Percentiles rank a stretch among this genome's conserved stretches.
These are phyloP conservation scores for Ichneumon xanthorius DNA, from an alignment of 2,888 invertebrate species.

Conservation along the genomic window DNA sequence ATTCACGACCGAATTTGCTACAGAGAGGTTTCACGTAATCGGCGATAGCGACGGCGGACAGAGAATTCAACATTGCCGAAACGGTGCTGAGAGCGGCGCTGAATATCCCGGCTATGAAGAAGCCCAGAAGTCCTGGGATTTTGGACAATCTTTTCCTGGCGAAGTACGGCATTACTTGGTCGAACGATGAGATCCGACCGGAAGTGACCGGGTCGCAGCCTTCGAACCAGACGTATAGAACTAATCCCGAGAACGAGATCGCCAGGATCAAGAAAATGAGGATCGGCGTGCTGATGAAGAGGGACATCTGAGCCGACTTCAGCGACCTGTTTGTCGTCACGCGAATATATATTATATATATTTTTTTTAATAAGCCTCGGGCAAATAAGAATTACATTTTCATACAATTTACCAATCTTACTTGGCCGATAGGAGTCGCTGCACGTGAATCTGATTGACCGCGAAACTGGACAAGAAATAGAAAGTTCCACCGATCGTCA, in stretches of 20 bases:
- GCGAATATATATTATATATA: neutral
- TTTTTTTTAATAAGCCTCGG: too few relatives aligned
- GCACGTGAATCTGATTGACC: slow-evolving; percentile 94
- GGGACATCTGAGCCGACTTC: slow-evolving; percentile 83
- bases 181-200: slow-evolving; percentile 88
- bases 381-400: neutral
- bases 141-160: slow-evolving; percentile 29
- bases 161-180: slow-evolving; percentile 79
- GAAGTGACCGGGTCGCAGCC: slow-evolving; percentile 92
- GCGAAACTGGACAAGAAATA: slow-evolving; percentile 93
- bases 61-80: slow-evolving; percentile 95
- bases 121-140: slow-evolving; percentile 75
- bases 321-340: slow-evolving; percentile 39
- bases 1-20: slow-evolving; percentile 86
- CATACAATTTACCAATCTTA: slow-evolving; percentile 80
- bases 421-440: slow-evolving; percentile 90
- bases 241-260: slow-evolving; percentile 90
- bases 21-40: slow-evolving; percentile 90
- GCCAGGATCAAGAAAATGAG: slow-evolving; percentile 89
- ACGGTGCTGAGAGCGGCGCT: slow-evolving; percentile 94
- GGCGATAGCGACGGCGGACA: slow-evolving; percentile 95
- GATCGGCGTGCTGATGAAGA: slow-evolving; percentile 93
- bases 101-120: slow-evolving; percentile 78
- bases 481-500: slow-evolving; percentile 90
- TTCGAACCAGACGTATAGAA: slow-evolving; percentile 93